These are phyloP conservation scores for Leptinotarsa peninsularis DNA, from an alignment of 2,888 invertebrate genomes.

Conservation along the genomic window DNA sequence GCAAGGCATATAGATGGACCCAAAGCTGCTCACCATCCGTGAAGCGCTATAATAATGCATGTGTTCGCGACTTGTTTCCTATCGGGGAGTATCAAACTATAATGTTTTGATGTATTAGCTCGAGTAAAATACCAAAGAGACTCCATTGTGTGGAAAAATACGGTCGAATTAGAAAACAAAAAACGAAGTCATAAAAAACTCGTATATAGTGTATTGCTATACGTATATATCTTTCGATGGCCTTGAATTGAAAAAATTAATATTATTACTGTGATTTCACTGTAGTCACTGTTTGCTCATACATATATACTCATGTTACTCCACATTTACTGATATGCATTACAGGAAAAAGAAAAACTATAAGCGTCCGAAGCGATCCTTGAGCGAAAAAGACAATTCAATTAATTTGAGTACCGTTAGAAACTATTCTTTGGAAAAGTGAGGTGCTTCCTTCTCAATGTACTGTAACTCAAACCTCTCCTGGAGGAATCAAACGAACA, in stretches of 20 bases:
- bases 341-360: no score
- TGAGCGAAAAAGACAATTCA: no score
- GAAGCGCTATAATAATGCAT: conserved; percentile 63
- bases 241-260: neutral
- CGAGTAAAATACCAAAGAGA: neutral
- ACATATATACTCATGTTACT: no score
- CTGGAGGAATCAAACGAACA: no score
- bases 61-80: conserved; percentile 63
- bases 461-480: no score
- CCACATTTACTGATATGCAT: no score
- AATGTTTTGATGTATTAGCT: conserved; percentile 26
- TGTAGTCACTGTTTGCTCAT: no score
- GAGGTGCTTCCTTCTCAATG: no score
- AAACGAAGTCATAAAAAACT: neutral
- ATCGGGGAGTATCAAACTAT: conserved; percentile 49
- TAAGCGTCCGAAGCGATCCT: no score
- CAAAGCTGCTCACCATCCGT: conserved; percentile 63
- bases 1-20: conserved; percentile 52
- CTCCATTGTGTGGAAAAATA: conserved; percentile 4
- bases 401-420: no score
- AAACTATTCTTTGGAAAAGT: no score
- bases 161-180: conserved; percentile 17
- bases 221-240: neutral
- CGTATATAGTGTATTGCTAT: neutral
- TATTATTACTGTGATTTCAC: no score